Evolutionary conservation across 2,797 vertebrate species (phyloP).

Genomic region (Acanthopagrus latus): DNA sequence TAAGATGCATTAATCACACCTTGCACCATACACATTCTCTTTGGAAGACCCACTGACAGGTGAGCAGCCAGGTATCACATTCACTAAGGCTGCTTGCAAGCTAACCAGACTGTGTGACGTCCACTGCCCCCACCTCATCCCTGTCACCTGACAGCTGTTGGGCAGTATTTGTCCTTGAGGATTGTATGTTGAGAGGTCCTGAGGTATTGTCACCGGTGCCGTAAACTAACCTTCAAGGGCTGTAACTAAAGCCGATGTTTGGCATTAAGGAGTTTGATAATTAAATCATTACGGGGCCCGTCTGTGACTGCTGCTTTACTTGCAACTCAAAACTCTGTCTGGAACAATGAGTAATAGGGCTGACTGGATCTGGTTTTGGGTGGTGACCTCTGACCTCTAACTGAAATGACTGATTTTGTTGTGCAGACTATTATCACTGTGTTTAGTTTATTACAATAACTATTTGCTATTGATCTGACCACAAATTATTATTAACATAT

Average conservation of each 20-base stretch:
- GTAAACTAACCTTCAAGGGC: slow-evolving; percentile 88
- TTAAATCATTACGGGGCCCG: slow-evolving; percentile 91
- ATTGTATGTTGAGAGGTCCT: slow-evolving; percentile 85
- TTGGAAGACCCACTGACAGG: slow-evolving; percentile 54
- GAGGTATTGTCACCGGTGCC: slow-evolving; percentile 84
- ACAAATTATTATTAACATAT: neutral
- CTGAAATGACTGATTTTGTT: slow-evolving; percentile 39
- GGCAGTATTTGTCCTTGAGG: slow-evolving; percentile 72
- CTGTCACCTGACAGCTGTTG: slow-evolving; percentile 76
- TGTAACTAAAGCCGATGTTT: slow-evolving; percentile 89
- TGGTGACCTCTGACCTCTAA: slow-evolving; percentile 64
- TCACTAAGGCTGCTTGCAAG: slow-evolving; percentile 48
- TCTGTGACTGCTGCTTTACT: slow-evolving; percentile 83
- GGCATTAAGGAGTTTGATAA: slow-evolving; percentile 92
- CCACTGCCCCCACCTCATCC: slow-evolving; percentile 34
- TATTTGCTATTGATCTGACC: neutral
- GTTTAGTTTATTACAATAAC: neutral
- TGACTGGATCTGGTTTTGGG: slow-evolving; percentile 59
- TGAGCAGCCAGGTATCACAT: slow-evolving; percentile 68
- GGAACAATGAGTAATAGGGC: slow-evolving; percentile 71
- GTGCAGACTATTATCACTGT: slow-evolving; percentile 2
- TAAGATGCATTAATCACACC: slow-evolving; percentile 93
- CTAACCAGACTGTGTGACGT: slow-evolving; percentile 56
- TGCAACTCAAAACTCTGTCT: slow-evolving; percentile 89
- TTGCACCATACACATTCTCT: slow-evolving; percentile 66